A percentile compares a stretch with the other conserved stretches of the same genome.
These are phyloP conservation scores for Climacteris rufus DNA, from an alignment of 2,113 vertebrate species.

Conservation along the genomic window DNA sequence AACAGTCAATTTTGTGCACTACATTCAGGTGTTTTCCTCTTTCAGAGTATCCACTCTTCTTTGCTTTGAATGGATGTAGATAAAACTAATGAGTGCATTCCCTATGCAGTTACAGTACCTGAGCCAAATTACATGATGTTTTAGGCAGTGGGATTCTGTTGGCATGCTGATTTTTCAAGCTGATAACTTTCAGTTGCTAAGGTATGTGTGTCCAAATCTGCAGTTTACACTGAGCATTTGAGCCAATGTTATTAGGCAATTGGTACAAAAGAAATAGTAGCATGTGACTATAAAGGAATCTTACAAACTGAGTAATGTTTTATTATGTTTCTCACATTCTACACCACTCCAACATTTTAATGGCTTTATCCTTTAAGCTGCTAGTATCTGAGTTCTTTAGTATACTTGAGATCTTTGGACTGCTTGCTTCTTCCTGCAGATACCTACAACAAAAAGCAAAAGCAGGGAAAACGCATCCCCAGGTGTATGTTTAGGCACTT, in stretches of 20 bases:
- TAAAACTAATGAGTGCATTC: neutral
- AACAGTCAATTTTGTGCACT: neutral
- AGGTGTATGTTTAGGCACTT: neutral
- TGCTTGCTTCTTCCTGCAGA: neutral
- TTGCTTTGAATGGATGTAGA: neutral
- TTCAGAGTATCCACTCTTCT: neutral
- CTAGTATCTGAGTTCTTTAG: neutral
- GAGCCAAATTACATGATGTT: neutral
- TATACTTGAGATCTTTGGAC: neutral
- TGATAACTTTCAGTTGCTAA: neutral
- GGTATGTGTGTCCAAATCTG: neutral
- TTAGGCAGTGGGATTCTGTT: conserved; percentile 15
- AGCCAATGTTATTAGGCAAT: neutral
- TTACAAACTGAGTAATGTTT: neutral
- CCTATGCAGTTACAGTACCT: neutral
- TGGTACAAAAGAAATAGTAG: neutral
- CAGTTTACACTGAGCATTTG: neutral
- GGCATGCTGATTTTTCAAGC: neutral
- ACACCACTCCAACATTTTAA: neutral
- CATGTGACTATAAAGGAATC: neutral
- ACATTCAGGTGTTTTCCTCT: neutral
- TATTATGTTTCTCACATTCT: neutral
- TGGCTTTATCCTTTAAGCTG: neutral
- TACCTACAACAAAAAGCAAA: neutral
- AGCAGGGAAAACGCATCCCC: neutral